phyloP scores from a whole-genome alignment of 2,113 vertebrate species.

The Mirza zaza region DNA sequence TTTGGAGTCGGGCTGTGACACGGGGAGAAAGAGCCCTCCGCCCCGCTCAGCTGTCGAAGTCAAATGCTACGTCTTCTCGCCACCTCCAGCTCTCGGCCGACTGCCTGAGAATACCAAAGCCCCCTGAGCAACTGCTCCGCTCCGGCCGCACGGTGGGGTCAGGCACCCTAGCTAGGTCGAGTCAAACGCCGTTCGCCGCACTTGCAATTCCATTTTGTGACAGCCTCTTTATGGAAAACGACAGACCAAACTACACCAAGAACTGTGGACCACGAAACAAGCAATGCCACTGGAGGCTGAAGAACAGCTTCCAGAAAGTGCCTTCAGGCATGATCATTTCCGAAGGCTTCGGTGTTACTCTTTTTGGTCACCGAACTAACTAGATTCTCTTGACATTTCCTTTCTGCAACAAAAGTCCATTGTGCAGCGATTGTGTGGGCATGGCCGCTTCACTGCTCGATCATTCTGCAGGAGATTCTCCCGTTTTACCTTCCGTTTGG shows the following conservation, averaged over 20 bases:
- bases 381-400: slow-evolving; percentile 6
- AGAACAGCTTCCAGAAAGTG: background rate
- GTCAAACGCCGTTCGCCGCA: background rate
- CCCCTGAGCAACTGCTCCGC: background rate
- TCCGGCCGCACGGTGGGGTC: background rate
- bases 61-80: background rate
- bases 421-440: background rate
- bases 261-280: background rate
- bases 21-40: background rate
- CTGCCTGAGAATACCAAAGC: background rate
- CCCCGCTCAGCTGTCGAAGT: background rate
- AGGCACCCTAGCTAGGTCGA: background rate
- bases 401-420: background rate
- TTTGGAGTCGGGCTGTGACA: background rate
- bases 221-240: background rate
- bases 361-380: background rate
- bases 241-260: background rate
- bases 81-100: background rate
- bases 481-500: background rate
- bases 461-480: background rate
- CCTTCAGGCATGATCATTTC: background rate
- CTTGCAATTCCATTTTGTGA: background rate
- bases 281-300: background rate
- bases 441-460: background rate
- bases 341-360: background rate